Base-by-base conservation (phyloP, 2,113 vertebrate genomes). In the Seriola quinqueradiata region DNA sequence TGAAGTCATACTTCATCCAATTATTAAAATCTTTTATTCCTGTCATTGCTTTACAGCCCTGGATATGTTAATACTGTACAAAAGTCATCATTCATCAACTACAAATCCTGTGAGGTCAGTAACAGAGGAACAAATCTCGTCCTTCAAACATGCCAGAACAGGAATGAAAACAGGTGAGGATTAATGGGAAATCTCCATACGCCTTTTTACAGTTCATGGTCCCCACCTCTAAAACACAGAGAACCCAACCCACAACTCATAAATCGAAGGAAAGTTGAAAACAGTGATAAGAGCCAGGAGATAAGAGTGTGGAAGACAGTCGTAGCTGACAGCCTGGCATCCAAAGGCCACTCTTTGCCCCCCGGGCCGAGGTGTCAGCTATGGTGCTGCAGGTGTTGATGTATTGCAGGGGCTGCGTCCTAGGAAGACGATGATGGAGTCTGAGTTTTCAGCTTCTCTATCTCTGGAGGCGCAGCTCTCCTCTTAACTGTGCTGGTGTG, bases 401-500 rank as follows among this genome's bases (percentile, higher is more conserved):
- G 28, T 48, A n/a, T 4, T 25, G 44, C n/a, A n/a, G 32, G 21
- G 10, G 21, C 4, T 13, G 19, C 3, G 0, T 55, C 46, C 71
- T 86, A 84, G 2, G 66, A 88, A 48, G 81, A 77, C 0, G 67
- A 46, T 32, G 74, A 54, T 8, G 65, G 46, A n/a, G 83, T 60
- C 12, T 60, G 81, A 73, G 66, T 68, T 76, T 71, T 84, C 25
- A 36, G 36, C 10, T 25, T 83, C 34, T 86, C 75, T 23, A 1
- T 82, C 60, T 75, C 75, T 42, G 79, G 38, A 38, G 90, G 65
- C 0, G 63, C 64, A 0, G 70, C 79, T 32, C 75, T 86, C 66
- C 60, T 68, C 48, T 86, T 85, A 3, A 83, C 48, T 40, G 58
- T 93, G 92, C 94, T 93, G 82, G 82, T 93, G 72, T 93, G 91